Base-by-base conservation (phyloP, 2,113 vertebrate genomes). In the Meriones unguiculatus region DNA sequence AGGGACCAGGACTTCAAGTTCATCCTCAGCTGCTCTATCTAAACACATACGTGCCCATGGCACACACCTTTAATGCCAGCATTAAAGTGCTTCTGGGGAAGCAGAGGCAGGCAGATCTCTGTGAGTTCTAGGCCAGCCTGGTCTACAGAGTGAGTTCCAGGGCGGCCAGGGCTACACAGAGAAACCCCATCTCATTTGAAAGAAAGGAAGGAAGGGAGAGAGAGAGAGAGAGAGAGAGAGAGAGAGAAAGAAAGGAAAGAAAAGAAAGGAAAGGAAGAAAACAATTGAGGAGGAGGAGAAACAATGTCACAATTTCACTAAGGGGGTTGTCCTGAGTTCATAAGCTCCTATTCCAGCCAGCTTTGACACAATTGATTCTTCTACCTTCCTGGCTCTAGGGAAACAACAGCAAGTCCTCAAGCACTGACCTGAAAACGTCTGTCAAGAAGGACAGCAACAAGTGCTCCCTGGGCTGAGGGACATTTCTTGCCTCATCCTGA, bases 391-490 rank as follows among this genome's bases (percentile, higher is more conserved):
- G 41, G 62, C 62, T 89, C 35, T 77, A 98, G 98, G 98, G 94
- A 69, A 97, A 95, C 12, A 96, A 94, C 86, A 85, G 32, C 88
- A 98, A 96, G 80, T 11, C 95, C 62, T 85, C 97, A 2, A 54
- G 97, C 93, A 6, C 98, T 72, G 98, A 98, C 76, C 89, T 98
- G 84, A 96, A 97, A 91, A 57, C 78, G 0, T 76, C 96, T 1
- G 89, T 97, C 62, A 94, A 95, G 90, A 98, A 98, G 90, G 94
- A 86, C 18, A 69, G 95, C 89, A 96, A 62, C 84, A 98, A 97
- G 89, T 99, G 98, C 94, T 97, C 97, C 22, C 15, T 98, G 95
- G 95, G 75, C 59, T 98, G 98, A 96, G 4, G 28, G n/a, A 67
- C 38, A 25, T 2, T n/a, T 57, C 54, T 15, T 24, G 32, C 57